phyloP scores from a whole-genome alignment of 2,888 invertebrate genomes.

The Drosophila anomelani region DNA sequence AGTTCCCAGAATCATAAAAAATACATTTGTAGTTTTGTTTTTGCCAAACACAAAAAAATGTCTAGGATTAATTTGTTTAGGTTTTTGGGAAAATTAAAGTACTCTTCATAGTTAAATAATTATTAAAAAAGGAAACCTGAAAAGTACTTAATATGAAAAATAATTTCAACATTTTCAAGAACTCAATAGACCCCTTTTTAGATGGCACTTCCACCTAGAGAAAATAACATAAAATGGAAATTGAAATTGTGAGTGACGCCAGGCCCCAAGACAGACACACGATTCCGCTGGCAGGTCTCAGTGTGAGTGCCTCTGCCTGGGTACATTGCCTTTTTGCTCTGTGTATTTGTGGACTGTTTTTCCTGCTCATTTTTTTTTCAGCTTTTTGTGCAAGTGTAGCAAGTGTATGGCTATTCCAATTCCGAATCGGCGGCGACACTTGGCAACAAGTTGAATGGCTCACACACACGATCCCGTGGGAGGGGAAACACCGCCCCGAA shows the following conservation, averaged over 20 bases:
- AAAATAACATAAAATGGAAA: constrained; percentile 39
- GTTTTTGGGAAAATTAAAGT: not conserved
- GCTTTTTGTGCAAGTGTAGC: constrained; percentile 9
- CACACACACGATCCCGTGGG: not conserved
- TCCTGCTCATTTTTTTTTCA: constrained; percentile 16
- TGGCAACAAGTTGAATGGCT: constrained; percentile 73
- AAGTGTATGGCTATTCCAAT: constrained; percentile 19
- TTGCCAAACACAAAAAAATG: not conserved
- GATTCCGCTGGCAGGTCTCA: constrained; percentile 1
- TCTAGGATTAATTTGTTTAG: not conserved
- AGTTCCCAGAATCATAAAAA: not conserved
- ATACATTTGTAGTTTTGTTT: not conserved
- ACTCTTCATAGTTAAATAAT: not conserved
- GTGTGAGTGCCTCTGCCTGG: constrained; percentile 5
- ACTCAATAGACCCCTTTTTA: not conserved
- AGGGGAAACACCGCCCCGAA: constrained; percentile 41
- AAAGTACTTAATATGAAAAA: not conserved
- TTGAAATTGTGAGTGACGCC: constrained; percentile 61
- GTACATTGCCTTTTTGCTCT: constrained; percentile 58
- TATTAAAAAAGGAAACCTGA: not conserved
- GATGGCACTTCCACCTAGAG: constrained; percentile 1
- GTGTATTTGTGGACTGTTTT: constrained; percentile 30
- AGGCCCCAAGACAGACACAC: constrained; percentile 40
- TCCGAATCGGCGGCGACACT: constrained; percentile 47
- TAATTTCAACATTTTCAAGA: not conserved